Percentiles rank a stretch among this genome's conserved stretches.
Evolutionary conservation across 2,113 vertebrate genomes (phyloP).

Genomic region (Oreotrochilus melanogaster): DNA sequence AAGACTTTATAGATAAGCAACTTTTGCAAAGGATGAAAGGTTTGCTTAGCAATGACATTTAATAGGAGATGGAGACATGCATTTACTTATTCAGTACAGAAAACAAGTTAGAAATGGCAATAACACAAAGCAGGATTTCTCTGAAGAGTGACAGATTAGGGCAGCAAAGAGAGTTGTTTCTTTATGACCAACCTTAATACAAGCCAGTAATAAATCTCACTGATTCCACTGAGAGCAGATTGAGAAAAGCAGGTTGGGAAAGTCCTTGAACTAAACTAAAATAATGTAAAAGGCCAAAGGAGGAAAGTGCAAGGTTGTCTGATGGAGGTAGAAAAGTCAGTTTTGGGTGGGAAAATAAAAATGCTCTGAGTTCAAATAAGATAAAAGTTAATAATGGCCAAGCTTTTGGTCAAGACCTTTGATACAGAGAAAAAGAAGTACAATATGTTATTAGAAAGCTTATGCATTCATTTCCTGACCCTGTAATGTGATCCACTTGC

Average conservation of each 20-base stretch:
- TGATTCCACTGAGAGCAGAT: neutral
- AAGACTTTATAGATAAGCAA: constrained; percentile 25
- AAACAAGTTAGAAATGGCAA: neutral
- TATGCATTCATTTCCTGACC: neutral
- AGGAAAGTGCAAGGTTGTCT: neutral
- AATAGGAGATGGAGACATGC: neutral
- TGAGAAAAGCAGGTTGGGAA: neutral
- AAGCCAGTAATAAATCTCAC: neutral
- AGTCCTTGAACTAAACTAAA: neutral
- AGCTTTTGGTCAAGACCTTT: neutral
- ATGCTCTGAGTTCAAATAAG: neutral
- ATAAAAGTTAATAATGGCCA: neutral
- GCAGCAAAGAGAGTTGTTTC: neutral
- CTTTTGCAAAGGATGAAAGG: neutral
- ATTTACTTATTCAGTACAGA: neutral
- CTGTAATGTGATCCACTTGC: neutral
- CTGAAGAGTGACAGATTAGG: neutral
- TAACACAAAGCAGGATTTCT: neutral
- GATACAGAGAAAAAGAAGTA: neutral
- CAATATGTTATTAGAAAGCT: neutral
- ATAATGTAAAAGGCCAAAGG: neutral
- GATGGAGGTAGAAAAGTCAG: neutral
- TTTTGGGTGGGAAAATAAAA: neutral
- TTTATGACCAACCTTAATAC: neutral
- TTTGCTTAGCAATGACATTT: constrained; percentile 38